Conservation (phyloP, 2,113 vertebrate genomes). For the Alethe diademata region DNA sequence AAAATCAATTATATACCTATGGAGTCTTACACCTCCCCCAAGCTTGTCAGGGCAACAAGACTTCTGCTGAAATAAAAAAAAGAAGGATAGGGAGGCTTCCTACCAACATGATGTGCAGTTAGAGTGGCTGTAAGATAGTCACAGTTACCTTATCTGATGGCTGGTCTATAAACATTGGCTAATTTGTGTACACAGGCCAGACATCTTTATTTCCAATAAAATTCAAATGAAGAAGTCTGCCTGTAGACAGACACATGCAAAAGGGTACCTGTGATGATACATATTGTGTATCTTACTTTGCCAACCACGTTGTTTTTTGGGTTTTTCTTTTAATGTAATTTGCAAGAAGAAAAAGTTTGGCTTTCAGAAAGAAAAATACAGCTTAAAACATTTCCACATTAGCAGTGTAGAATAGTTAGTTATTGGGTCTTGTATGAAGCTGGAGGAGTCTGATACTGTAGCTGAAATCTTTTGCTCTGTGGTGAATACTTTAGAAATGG, state of each 20-base stretch:
- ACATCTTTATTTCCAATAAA: background rate
- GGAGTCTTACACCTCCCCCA: background rate
- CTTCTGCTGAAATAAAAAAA: background rate
- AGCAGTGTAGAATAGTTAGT: background rate
- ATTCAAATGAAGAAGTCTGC: background rate
- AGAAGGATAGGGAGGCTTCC: background rate
- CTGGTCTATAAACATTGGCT: background rate
- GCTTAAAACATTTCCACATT: background rate
- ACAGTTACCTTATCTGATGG: background rate
- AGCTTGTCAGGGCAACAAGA: background rate
- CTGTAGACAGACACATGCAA: background rate
- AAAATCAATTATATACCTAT: background rate
- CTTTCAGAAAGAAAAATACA: background rate
- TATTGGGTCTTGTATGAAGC: background rate
- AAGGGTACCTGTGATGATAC: background rate
- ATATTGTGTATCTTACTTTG: background rate
- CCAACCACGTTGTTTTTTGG: rapidly evolving
- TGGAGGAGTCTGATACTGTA: rapidly evolving
- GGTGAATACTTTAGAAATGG: background rate
- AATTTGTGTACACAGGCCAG: background rate
- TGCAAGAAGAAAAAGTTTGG: background rate
- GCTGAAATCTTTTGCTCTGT: background rate
- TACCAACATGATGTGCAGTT: background rate
- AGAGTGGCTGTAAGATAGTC: background rate
- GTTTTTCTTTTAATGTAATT: background rate